Percentiles rank a stretch among this genome's conserved stretches.
Conservation (phyloP, 2,888 invertebrate genomes). For the Lasioglossum zephyrum region DNA sequence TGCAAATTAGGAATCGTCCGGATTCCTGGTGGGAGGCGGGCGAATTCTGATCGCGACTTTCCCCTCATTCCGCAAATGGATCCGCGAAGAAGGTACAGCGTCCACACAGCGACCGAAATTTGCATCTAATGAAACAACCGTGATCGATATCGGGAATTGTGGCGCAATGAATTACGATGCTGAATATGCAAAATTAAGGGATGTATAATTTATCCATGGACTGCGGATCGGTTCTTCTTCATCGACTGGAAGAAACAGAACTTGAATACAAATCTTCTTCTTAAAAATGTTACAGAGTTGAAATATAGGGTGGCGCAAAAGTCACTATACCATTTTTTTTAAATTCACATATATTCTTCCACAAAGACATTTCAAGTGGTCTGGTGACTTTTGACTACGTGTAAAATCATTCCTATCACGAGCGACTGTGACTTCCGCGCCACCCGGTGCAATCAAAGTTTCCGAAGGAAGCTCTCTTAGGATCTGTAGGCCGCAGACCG, state of each 20-base stretch:
- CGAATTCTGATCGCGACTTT: constrained; percentile 5
- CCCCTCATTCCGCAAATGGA: neutral
- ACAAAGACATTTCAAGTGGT: too few relatives aligned
- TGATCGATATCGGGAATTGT: neutral
- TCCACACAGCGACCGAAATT: neutral
- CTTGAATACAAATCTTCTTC: neutral
- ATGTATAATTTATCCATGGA: neutral
- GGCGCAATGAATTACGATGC: neutral
- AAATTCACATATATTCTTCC: too few relatives aligned
- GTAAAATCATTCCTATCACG: neutral
- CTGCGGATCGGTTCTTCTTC: neutral
- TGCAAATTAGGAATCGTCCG: constrained; percentile 46
- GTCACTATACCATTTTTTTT: too few relatives aligned
- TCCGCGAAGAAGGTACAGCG: neutral
- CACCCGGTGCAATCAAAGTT: constrained; percentile 21
- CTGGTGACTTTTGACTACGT: too few relatives aligned
- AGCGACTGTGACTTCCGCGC: neutral
- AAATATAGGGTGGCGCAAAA: neutral
- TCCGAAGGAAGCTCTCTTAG: constrained; percentile 29
- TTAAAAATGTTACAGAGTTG: too few relatives aligned
- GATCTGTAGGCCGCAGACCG: neutral
- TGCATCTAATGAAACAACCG: neutral
- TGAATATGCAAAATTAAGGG: neutral
- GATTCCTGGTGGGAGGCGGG: neutral
- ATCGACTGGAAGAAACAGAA: neutral